Evolutionary conservation across 2,113 vertebrate species (phyloP).

Genomic region (Pseudois nayaur): DNA sequence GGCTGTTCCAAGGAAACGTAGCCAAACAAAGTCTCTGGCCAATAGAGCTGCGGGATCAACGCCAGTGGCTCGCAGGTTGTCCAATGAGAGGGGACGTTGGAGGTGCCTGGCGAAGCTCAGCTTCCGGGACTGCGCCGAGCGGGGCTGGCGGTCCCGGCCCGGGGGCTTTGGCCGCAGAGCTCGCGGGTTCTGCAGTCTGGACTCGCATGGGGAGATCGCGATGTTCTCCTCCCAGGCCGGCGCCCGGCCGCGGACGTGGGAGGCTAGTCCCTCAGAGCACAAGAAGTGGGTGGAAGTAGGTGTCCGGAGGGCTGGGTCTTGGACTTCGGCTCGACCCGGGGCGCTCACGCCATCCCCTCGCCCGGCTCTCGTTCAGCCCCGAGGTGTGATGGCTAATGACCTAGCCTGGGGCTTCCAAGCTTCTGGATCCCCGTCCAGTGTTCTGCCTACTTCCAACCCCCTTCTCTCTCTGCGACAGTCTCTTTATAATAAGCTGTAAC

Average conservation of each 20-base stretch:
- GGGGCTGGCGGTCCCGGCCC: rapidly evolving
- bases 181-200: rapidly evolving
- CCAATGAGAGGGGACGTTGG: slow-evolving; percentile 52
- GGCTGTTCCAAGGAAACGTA: background rate
- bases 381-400: background rate
- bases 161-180: rapidly evolving
- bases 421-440: background rate
- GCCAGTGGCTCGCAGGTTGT: background rate
- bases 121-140: background rate
- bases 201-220: rapidly evolving
- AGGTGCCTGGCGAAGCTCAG: background rate
- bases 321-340: background rate
- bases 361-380: background rate
- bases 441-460: background rate
- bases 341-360: background rate
- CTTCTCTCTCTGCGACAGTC: background rate
- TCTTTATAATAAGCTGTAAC: background rate
- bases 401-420: background rate
- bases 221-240: slow-evolving; percentile 6
- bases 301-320: background rate
- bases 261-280: slow-evolving; percentile 37
- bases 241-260: background rate
- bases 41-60: slow-evolving; percentile 16
- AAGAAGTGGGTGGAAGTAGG: slow-evolving; percentile 71
- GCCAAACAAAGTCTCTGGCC: slow-evolving; percentile 9